Conservation (phyloP, 2,888 invertebrate genomes). For the Apotomis capreana region DNA sequence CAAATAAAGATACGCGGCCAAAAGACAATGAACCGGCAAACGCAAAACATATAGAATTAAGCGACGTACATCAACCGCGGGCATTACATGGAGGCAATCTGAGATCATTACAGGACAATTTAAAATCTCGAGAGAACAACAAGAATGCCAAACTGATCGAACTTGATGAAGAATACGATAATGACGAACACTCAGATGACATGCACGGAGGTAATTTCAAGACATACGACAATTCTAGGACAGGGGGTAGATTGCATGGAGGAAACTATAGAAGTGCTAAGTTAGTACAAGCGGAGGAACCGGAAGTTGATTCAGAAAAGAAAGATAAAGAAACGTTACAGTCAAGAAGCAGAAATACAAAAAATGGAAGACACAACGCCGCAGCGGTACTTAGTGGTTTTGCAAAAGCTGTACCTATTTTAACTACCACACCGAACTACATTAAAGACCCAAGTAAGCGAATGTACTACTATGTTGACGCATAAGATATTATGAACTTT, state of each 20-base stretch:
- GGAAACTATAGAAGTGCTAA: conserved; percentile 74
- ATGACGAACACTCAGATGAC: conserved; percentile 52
- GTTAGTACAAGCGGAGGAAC: conserved; percentile 52
- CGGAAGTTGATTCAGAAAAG: conserved; percentile 47
- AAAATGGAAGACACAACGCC: conserved; percentile 57
- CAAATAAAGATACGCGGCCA: conserved; percentile 49
- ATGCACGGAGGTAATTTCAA: conserved; percentile 58
- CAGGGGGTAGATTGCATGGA: conserved; percentile 64
- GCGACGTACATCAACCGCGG: conserved; percentile 45
- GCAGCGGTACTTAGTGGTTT: conserved; percentile 70
- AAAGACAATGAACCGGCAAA: conserved; percentile 52
- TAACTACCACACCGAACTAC: conserved; percentile 70
- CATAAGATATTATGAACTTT: conserved; percentile 44
- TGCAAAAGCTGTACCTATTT: conserved; percentile 68
- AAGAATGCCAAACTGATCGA: conserved; percentile 66
- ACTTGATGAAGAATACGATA: conserved; percentile 57
- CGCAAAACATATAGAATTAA: conserved; percentile 60
- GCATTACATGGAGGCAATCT: conserved; percentile 65
- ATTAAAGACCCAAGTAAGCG: conserved; percentile 80
- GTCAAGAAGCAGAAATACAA: conserved; percentile 46
- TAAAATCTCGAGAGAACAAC: conserved; percentile 47
- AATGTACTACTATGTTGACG: conserved; percentile 79
- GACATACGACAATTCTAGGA: conserved; percentile 53
- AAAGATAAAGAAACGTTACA: conserved; percentile 45
- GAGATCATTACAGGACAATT: conserved; percentile 50